Conservation (phyloP, 2,113 vertebrate genomes). For the Archocentrus centrarchus region DNA sequence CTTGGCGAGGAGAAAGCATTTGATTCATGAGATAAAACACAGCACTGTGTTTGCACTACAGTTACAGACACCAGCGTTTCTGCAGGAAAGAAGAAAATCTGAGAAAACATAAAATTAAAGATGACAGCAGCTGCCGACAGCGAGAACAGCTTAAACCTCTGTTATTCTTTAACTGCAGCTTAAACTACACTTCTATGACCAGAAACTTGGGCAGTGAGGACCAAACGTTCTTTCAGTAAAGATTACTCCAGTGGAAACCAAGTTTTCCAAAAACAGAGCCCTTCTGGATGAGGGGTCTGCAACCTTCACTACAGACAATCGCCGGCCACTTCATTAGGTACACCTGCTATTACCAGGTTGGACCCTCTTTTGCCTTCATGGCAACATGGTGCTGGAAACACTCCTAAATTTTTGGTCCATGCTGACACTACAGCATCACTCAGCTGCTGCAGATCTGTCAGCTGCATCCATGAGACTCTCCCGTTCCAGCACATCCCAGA, state of each 20-base stretch:
- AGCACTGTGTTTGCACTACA: not conserved
- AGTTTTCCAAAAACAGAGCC: not conserved
- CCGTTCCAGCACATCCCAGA: too few species aligned
- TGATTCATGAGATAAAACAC: not conserved
- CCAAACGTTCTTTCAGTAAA: not conserved
- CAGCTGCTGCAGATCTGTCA: too few species aligned
- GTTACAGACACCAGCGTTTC: fast-evolving
- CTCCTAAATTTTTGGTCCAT: not conserved
- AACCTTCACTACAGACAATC: not conserved
- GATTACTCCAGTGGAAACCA: not conserved
- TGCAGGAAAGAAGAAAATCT: not conserved
- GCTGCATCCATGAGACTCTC: too few species aligned
- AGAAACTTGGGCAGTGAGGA: too few species aligned
- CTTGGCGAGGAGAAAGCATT: not conserved
- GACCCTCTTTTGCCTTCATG: not conserved
- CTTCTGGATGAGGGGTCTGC: not conserved
- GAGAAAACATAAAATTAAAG: not conserved
- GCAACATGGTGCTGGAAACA: not conserved
- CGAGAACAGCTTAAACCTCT: not conserved
- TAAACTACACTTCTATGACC: not conserved
- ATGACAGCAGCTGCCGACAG: not conserved
- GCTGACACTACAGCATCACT: not conserved
- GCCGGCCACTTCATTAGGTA: not conserved
- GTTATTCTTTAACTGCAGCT: not conserved
- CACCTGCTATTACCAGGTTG: too few species aligned